A percentile compares a stretch with the other conserved stretches of the same genome.
These are phyloP conservation scores for Heterodera carotae DNA, from an alignment of 1,140 invertebrate genomes.

Conservation along the genomic window DNA sequence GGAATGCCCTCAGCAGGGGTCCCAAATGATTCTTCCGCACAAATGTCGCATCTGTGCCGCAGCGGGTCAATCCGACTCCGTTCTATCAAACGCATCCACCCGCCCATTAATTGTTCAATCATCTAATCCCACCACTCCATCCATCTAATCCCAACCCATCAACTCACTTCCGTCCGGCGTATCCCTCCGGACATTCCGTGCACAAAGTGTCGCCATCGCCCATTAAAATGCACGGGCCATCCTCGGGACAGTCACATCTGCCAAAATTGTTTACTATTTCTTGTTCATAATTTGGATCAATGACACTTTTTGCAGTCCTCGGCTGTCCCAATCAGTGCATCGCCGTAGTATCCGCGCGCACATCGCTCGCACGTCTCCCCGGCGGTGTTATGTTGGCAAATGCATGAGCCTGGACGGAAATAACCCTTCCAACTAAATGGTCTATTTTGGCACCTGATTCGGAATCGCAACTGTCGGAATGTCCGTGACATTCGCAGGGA, in stretches of 20 bases:
- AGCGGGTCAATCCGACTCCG: not conserved
- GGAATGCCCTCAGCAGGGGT: constrained; percentile 76
- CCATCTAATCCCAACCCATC: no score
- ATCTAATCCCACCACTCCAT: no score
- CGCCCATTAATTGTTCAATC: no score
- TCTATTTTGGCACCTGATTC: constrained; percentile 71
- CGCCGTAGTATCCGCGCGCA: constrained; percentile 89
- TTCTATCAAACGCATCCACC: not conserved
- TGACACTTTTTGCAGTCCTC: constrained; percentile 86
- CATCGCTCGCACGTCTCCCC: constrained; percentile 93
- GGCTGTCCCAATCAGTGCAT: constrained; percentile 82
- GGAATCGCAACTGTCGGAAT: constrained; percentile 87
- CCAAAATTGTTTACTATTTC: no score
- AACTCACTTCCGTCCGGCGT: constrained; percentile 34
- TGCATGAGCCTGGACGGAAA: constrained; percentile 69
- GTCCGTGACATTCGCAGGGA: constrained; percentile 90
- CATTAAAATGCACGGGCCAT: constrained; percentile 84
- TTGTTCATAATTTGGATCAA: no score
- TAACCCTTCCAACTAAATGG: not conserved
- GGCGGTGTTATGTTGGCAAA: constrained; percentile 79
- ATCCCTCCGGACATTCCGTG: constrained; percentile 80
- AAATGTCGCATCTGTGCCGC: constrained; percentile 76
- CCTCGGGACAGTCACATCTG: constrained; percentile 85
- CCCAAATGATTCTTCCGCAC: constrained; percentile 90
- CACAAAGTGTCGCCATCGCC: constrained; percentile 82